A percentile compares a stretch with the other conserved stretches of the same genome.
Evolutionary conservation across 30 jellyfish, hydroid and myxozoan species (phyloP).

Genomic region (Nemopilema nomurai): DNA sequence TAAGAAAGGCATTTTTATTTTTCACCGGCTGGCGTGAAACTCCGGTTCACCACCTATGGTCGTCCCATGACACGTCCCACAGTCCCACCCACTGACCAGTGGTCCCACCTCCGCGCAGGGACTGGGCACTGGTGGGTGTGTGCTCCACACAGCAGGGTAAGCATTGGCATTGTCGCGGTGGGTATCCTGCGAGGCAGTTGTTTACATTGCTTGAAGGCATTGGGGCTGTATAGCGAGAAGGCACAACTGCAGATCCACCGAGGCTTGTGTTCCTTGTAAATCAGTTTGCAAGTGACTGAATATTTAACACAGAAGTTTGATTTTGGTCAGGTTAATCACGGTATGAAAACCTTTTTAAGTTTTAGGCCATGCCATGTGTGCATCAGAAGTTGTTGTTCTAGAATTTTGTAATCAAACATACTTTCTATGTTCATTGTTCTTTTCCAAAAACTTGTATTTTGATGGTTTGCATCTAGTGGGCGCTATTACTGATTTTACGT

Average conservation of each 20-base stretch:
- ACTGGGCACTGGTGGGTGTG: constrained; percentile 40
- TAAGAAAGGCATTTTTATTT: too few species aligned
- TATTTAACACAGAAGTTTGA: background rate
- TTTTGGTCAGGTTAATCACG: background rate
- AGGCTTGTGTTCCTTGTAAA: background rate
- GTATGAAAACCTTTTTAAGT: background rate
- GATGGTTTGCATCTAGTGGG: too few species aligned
- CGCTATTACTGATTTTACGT: too few species aligned
- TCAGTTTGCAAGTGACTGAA: background rate
- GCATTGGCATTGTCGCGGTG: background rate
- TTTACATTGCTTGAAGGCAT: background rate
- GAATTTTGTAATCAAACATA: too few species aligned
- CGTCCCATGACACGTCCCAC: background rate
- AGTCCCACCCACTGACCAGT: constrained; percentile 10
- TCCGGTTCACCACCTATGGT: too few species aligned
- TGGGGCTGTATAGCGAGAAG: background rate
- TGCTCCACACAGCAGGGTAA: constrained; percentile 5
- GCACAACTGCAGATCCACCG: too few species aligned
- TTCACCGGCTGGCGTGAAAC: too few species aligned
- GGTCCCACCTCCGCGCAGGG: constrained; percentile 2
- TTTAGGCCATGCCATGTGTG: background rate
- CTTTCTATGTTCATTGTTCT: too few species aligned
- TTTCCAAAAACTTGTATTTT: too few species aligned
- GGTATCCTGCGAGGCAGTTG: background rate
- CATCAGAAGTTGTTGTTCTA: background rate